Evolutionary conservation across 2,888 invertebrate genomes (phyloP).

Genomic region (Conops quadrifasciatus): DNA sequence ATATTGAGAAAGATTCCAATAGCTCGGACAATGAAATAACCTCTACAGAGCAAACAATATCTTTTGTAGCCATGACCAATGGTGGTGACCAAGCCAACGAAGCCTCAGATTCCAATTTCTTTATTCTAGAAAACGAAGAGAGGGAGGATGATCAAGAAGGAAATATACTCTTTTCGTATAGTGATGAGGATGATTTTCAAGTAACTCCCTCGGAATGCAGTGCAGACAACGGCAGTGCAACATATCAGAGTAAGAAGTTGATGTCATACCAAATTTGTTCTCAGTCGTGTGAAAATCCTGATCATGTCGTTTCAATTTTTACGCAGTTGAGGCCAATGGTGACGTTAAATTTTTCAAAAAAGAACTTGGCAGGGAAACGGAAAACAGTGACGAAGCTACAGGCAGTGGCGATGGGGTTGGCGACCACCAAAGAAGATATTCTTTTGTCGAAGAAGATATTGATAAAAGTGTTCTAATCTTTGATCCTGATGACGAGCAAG

Average conservation of each 20-base stretch:
- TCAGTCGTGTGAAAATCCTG: background rate
- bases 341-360: slow-evolving; percentile 56
- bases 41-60: slow-evolving; percentile 38
- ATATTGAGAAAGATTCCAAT: background rate
- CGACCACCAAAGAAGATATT: too few relatives aligned
- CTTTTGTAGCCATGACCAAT: slow-evolving; percentile 13
- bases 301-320: too few relatives aligned
- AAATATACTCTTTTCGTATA: slow-evolving; percentile 20
- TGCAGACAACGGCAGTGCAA: slow-evolving; percentile 33
- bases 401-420: slow-evolving; percentile 35
- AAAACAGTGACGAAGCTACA: slow-evolving; percentile 21
- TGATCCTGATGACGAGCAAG: slow-evolving; percentile 44
- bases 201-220: slow-evolving; percentile 37
- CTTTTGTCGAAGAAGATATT: slow-evolving; percentile 46
- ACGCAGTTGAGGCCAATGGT: slow-evolving; percentile 55
- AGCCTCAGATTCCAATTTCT: slow-evolving; percentile 29
- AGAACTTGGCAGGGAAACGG: slow-evolving; percentile 34
- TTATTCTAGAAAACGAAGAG: slow-evolving; percentile 34
- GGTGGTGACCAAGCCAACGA: slow-evolving; percentile 27
- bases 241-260: slow-evolving; percentile 41
- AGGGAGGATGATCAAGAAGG: slow-evolving; percentile 32
- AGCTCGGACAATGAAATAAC: slow-evolving; percentile 42
- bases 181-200: slow-evolving; percentile 35
- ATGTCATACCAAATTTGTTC: background rate
- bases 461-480: slow-evolving; percentile 51